Conservation (phyloP, 1,140 invertebrate species). For the Plectrocnemia conspersa region DNA sequence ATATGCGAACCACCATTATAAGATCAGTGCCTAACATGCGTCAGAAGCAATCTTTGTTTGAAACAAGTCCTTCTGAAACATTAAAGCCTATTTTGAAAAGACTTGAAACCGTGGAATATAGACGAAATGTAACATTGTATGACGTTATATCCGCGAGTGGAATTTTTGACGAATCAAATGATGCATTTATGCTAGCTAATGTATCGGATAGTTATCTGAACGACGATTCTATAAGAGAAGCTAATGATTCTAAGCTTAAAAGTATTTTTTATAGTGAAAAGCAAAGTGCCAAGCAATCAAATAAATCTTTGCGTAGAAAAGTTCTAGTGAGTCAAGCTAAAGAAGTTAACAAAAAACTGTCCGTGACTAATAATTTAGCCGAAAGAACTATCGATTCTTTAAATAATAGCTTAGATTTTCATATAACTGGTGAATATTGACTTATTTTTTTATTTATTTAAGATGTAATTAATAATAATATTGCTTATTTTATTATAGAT, state of each 20-base stretch:
- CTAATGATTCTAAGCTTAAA: not conserved
- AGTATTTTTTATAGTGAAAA: conserved; percentile 21
- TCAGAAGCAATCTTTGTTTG: not conserved
- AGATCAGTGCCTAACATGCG: not conserved
- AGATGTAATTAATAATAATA: conserved; percentile 13
- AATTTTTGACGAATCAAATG: conserved; percentile 9
- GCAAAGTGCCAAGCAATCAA: conserved; percentile 4
- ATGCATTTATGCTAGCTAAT: conserved; percentile 25
- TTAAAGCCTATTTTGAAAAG: not conserved
- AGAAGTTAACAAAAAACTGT: conserved; percentile 8
- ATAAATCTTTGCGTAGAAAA: conserved; percentile 22
- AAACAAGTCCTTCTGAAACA: conserved; percentile 1
- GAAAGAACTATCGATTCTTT: conserved; percentile 27
- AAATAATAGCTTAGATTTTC: conserved; percentile 43
- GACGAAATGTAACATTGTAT: not conserved
- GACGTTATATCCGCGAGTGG: conserved; percentile 12
- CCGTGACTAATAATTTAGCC: not conserved
- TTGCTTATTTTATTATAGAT: conserved; percentile 40
- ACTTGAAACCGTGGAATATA: not conserved
- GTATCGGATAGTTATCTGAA: conserved; percentile 18
- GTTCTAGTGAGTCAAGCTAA: conserved; percentile 25
- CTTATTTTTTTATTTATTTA: conserved; percentile 18
- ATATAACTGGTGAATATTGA: conserved; percentile 43
- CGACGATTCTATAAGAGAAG: not conserved
- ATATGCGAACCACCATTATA: conserved; percentile 5